Conservation (phyloP, 2,888 invertebrate genomes). For the Thereva nobilitata region DNA sequence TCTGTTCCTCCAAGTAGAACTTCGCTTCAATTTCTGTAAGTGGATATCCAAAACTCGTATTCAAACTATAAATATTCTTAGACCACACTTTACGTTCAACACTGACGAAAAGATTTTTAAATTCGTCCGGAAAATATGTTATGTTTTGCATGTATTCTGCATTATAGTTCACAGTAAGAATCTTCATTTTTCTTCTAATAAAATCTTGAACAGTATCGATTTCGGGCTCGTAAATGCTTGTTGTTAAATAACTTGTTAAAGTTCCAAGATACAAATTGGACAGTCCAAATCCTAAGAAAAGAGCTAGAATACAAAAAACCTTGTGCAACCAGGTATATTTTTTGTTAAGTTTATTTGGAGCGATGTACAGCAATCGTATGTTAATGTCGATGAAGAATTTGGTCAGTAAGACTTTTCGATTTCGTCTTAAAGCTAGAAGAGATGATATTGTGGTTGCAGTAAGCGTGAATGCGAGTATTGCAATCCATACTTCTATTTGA, state of each 20-base stretch:
- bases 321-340: background rate
- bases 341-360: constrained; percentile 15
- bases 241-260: constrained; percentile 47
- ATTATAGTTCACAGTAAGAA: constrained; percentile 45
- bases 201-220: constrained; percentile 44
- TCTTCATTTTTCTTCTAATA: constrained; percentile 41
- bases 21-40: constrained; percentile 44
- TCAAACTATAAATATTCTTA: constrained; percentile 11
- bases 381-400: constrained; percentile 12
- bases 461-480: constrained; percentile 10
- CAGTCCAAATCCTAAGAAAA: constrained; percentile 46
- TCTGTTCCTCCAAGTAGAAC: constrained; percentile 46
- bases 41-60: constrained; percentile 41
- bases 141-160: constrained; percentile 43
- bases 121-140: constrained; percentile 44
- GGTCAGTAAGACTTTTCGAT: constrained; percentile 10
- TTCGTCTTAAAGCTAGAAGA: constrained; percentile 2
- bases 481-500: constrained; percentile 19
- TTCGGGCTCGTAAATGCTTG: constrained; percentile 44
- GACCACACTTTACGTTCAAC: constrained; percentile 32
- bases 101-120: constrained; percentile 40
- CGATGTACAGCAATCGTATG: constrained; percentile 27
- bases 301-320: background rate
- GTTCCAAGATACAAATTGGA: constrained; percentile 48
- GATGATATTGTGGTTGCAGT: constrained; percentile 1